A percentile compares a stretch with the other conserved stretches of the same genome.
Conservation (phyloP, 2,113 vertebrate species). For the Lynx canadensis region DNA sequence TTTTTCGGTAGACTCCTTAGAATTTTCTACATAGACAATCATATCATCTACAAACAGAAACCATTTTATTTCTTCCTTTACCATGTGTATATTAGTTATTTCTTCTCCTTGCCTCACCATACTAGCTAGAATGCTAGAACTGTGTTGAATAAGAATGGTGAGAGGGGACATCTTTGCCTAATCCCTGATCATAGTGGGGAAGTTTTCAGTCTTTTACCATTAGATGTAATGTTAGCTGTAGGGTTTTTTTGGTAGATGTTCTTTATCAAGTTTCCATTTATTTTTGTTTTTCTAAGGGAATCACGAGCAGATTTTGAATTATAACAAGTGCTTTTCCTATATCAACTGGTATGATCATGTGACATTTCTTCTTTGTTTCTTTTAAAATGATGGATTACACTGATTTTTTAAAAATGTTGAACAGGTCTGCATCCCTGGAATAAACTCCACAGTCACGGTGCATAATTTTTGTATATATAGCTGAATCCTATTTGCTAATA, state of each 20-base stretch:
- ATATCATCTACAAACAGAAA: background rate
- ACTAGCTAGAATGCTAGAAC: background rate
- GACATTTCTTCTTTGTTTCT: background rate
- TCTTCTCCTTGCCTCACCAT: background rate
- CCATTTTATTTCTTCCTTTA: background rate
- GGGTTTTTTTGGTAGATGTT: background rate
- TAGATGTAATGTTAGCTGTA: background rate
- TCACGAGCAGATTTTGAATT: background rate
- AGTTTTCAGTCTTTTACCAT: background rate
- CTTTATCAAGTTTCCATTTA: background rate
- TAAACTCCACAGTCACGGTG: background rate
- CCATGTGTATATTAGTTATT: background rate
- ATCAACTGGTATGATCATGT: background rate
- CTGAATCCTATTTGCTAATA: background rate
- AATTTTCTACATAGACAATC: background rate
- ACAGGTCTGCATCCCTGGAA: background rate
- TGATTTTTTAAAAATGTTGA: background rate
- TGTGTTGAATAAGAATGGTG: background rate
- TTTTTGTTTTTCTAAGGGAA: background rate
- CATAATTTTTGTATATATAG: no score
- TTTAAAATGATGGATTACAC: background rate
- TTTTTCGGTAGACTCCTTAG: background rate
- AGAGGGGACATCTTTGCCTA: background rate
- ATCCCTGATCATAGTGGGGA: background rate
- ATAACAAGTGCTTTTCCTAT: background rate